Conservation (phyloP, 2,888 invertebrate species). For the Cataglyphis rosenhaueri region DNA sequence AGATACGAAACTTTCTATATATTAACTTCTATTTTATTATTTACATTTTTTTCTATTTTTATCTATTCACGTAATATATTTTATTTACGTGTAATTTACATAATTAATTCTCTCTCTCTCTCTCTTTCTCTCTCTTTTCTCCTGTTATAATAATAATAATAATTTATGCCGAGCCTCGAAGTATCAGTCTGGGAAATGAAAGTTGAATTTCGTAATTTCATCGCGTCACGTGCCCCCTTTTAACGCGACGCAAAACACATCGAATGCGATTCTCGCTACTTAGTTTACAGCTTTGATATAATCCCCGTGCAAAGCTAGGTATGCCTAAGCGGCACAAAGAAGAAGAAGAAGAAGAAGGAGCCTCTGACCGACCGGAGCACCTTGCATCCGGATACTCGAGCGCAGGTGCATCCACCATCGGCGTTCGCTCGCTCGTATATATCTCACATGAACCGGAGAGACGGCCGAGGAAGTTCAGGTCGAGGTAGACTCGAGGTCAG, state of each 20-base stretch:
- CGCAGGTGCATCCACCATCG: slow-evolving; percentile 66
- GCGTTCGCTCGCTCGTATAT: slow-evolving; percentile 45
- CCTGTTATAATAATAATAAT: no score
- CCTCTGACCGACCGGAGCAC: slow-evolving; percentile 51
- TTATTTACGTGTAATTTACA: not conserved
- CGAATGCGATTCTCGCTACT: slow-evolving; percentile 14
- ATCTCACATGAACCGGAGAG: slow-evolving; percentile 30
- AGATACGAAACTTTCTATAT: not conserved
- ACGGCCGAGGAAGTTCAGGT: slow-evolving; percentile 40
- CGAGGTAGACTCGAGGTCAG: slow-evolving; percentile 63
- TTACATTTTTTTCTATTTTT: not conserved
- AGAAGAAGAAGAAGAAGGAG: slow-evolving; percentile 26
- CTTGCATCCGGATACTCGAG: slow-evolving; percentile 53
- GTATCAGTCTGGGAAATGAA: not conserved
- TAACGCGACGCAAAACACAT: not conserved
- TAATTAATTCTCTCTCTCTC: not conserved
- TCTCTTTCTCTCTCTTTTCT: no score
- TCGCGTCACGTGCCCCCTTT: not conserved
- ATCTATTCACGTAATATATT: not conserved
- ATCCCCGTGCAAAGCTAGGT: slow-evolving; percentile 37
- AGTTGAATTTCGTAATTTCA: slow-evolving; percentile 2
- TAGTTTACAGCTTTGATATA: not conserved
- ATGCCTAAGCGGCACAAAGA: slow-evolving; percentile 23
- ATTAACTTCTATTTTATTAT: not conserved
- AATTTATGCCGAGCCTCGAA: not conserved